A percentile compares a stretch with the other conserved stretches of the same genome.
phyloP scores from a whole-genome alignment of 1,140 invertebrate species.

The Chionoecetes opilio region DNA sequence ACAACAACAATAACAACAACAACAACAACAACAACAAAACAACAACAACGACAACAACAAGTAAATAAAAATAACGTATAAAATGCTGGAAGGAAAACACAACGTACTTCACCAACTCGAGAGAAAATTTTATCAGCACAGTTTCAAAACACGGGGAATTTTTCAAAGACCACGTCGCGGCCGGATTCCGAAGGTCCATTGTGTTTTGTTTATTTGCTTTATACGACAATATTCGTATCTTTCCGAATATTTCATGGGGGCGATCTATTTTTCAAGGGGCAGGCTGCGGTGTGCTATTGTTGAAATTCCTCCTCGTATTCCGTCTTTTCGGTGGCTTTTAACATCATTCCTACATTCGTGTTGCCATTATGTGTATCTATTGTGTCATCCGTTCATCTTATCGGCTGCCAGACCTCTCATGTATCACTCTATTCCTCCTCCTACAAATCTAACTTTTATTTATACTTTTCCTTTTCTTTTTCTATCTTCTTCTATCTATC shows the following conservation, averaged over 20 bases:
- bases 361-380: background rate
- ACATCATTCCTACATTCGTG: background rate
- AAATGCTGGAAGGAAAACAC: background rate
- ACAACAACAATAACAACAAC: background rate
- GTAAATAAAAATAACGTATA: background rate
- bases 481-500: background rate
- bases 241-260: background rate
- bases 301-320: background rate
- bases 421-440: background rate
- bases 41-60: background rate
- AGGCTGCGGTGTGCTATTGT: background rate
- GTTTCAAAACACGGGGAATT: constrained; percentile 20
- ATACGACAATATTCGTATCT: constrained; percentile 10
- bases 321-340: background rate
- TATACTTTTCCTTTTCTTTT: background rate
- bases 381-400: too few species aligned
- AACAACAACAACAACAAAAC: background rate
- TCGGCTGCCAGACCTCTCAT: too few species aligned
- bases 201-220: constrained; percentile 22
- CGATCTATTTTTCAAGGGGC: background rate
- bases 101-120: constrained; percentile 16
- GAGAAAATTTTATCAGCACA: constrained; percentile 3
- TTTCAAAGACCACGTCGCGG: background rate
- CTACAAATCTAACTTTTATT: too few species aligned
- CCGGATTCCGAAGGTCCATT: constrained; percentile 3